Evolutionary conservation across 2,888 invertebrate genomes (phyloP).

Genomic region (Stenotaenia linearis): DNA sequence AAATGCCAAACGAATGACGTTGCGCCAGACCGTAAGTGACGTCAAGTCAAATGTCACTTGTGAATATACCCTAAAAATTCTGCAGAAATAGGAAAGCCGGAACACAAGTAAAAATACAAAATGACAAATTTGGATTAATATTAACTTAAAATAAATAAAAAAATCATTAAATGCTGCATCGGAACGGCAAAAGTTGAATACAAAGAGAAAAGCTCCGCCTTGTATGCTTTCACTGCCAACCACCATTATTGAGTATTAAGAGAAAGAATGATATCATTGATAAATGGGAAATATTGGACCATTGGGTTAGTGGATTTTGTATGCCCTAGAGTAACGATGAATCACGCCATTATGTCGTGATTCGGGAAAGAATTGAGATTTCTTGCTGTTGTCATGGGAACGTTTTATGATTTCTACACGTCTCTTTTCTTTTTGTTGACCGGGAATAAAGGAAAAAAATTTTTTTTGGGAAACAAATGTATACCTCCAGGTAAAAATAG

Average conservation of each 20-base stretch:
- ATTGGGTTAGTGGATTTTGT: background rate
- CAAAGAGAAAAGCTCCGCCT: background rate
- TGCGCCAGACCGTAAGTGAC: background rate
- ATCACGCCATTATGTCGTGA: background rate
- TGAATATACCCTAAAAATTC: background rate
- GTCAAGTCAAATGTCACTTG: background rate
- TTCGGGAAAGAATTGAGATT: background rate
- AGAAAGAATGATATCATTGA: background rate
- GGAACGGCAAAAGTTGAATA: background rate
- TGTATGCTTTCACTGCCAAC: background rate
- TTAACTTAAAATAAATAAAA: background rate
- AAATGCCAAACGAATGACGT: background rate
- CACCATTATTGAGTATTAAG: background rate
- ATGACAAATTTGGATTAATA: no score
- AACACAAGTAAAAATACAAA: no score
- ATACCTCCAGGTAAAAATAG: background rate
- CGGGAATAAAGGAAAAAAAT: background rate
- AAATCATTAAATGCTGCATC: background rate
- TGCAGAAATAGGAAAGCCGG: no score
- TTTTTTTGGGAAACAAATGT: background rate
- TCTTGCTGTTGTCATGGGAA: background rate
- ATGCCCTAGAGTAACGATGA: background rate
- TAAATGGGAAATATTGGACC: background rate
- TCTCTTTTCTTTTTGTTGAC: background rate
- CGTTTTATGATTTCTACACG: background rate